Evolutionary conservation across 2,113 vertebrate species (phyloP), one percentile per base, ranked within the genome.

Genomic region (Python bivittatus): DNA sequence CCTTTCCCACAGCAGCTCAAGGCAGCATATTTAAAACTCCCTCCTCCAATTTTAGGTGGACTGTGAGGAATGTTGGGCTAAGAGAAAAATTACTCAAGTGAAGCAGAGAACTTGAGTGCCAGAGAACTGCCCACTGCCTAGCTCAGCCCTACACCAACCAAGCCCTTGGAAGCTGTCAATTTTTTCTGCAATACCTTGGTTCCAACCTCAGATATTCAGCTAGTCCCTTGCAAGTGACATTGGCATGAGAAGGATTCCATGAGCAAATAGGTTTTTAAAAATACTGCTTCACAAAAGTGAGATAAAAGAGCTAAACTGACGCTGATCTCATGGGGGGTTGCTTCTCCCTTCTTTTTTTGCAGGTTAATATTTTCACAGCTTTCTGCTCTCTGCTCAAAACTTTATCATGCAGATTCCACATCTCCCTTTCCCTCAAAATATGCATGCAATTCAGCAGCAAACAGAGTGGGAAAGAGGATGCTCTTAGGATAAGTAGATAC

Each of bases 401-500:
- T 94, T 95, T 96, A 94, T 95, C 92, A 94, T 94, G 87, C 90
- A 56, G 54, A 91, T 42, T n/a, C 92, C 68, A 86, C n/a, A 89
- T 91, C 0, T 27, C 33, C 44, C 79, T 91, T 92, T 91, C 89
- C 94, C 93, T 96, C 96, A 91, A 92, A 90, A 44, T 94, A 91
- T 56, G 87, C 52, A 72, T 13, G 7, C 95, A 87, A 86, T 95
- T 0, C 0, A 60, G 93, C 91, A 94, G 48, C 95, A 95, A 91
- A 93, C 84, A 95, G 93, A 95, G 53, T 25, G 22, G 72, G 58
- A 95, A 22, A 42, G 92, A 94, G 2, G 0, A 88, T 53, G 93
- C 91, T 88, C 94, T 95, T 94, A 94, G 93, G 92, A 90, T 93
- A 64, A 94, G 90, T 90, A 96, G 94, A 94, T 90, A 94, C 92